Percentiles rank a stretch among this genome's conserved stretches.
Evolutionary conservation across 2,888 invertebrate species (phyloP).

Genomic region (Heliconius ismenius): DNA sequence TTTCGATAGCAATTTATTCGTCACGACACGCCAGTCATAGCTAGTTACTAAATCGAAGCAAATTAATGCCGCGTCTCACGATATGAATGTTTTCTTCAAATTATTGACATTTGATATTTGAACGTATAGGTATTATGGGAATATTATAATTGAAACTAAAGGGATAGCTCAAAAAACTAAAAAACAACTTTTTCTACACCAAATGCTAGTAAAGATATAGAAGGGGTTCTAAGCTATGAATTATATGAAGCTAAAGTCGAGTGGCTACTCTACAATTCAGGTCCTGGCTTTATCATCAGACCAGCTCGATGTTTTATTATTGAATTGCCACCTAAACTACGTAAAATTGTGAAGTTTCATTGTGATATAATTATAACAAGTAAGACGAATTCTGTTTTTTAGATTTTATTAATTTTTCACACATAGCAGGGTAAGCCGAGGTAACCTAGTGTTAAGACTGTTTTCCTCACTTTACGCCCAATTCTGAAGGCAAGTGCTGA

Average conservation of each 20-base stretch:
- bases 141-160: not conserved
- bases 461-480: too few species aligned
- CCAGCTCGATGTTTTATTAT: not conserved
- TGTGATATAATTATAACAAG: too few species aligned
- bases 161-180: too few species aligned
- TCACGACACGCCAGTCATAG: conserved; percentile 49
- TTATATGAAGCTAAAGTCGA: too few species aligned
- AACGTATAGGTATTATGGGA: not conserved
- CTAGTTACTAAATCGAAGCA: conserved; percentile 33
- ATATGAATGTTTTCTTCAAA: conserved; percentile 25
- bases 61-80: conserved; percentile 40
- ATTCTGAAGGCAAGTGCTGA: too few species aligned
- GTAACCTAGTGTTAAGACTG: too few species aligned
- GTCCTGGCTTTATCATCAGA: not conserved
- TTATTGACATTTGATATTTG: not conserved
- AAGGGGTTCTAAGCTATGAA: not conserved
- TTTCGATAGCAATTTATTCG: conserved; percentile 59
- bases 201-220: not conserved
- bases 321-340: not conserved
- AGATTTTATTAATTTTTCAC: not conserved
- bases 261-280: not conserved
- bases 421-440: too few species aligned
- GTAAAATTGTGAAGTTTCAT: too few species aligned
- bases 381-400: not conserved
- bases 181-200: not conserved